Evolutionary conservation across 1,140 invertebrate species (phyloP).

Genomic region (Bombus pascuorum): DNA sequence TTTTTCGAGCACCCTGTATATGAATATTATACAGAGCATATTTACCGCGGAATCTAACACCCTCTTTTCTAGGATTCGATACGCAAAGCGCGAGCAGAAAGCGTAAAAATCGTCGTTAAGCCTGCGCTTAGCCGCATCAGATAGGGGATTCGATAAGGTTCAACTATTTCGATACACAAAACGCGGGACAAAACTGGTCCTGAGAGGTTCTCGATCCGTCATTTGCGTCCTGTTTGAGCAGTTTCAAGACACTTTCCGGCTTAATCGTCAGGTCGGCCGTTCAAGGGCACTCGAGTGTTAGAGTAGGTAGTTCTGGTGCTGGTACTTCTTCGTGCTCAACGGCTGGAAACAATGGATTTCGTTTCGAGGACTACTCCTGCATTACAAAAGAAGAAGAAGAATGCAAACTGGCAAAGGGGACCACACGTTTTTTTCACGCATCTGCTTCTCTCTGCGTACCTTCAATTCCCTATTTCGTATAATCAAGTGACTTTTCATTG

Average conservation of each 20-base stretch:
- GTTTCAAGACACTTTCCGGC: constrained; percentile 62
- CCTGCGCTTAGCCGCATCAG: neutral
- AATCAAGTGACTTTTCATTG: constrained; percentile 9
- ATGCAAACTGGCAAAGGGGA: constrained; percentile 21
- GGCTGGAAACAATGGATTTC: constrained; percentile 74
- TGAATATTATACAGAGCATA: neutral
- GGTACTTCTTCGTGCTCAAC: constrained; percentile 56
- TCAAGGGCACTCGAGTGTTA: constrained; percentile 57
- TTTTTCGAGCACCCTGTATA: no score
- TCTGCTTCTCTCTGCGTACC: constrained; percentile 19
- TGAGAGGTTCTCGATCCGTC: constrained; percentile 52
- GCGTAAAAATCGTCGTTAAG: constrained; percentile 6
- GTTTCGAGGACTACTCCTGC: constrained; percentile 54
- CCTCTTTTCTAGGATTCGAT: no score
- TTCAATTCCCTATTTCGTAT: neutral
- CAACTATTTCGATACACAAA: constrained; percentile 46
- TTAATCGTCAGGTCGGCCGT: constrained; percentile 64
- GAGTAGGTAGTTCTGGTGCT: constrained; percentile 61
- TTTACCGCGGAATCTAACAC: neutral
- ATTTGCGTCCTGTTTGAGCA: constrained; percentile 57
- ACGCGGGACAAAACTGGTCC: constrained; percentile 45
- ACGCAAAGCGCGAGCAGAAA: neutral
- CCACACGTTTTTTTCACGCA: constrained; percentile 35
- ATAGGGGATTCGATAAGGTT: constrained; percentile 14
- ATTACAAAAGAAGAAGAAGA: constrained; percentile 14